Percentiles rank a stretch among this genome's conserved stretches.
Conservation (phyloP, 2,888 invertebrate species). For the Pasiphila rectangulata region DNA sequence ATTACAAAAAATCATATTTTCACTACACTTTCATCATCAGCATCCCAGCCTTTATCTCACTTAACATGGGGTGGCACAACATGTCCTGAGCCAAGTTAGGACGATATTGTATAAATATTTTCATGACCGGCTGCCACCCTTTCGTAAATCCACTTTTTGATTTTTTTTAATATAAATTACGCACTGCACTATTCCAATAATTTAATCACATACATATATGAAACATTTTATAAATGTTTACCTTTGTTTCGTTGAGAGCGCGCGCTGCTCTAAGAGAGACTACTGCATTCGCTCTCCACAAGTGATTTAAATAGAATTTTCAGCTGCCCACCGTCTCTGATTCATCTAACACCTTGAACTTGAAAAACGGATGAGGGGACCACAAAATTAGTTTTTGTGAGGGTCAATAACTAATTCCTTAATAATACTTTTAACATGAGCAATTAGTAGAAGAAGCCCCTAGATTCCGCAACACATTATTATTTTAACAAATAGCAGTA, state of each 20-base stretch:
- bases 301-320: slow-evolving; percentile 76
- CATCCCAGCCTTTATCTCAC: no score
- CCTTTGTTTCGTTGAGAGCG: slow-evolving; percentile 69
- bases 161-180: neutral
- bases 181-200: slow-evolving; percentile 2
- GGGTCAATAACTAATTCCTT: neutral
- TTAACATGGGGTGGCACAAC: no score
- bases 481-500: no score
- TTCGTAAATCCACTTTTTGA: no score
- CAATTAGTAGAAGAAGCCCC: no score
- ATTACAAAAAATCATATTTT: no score
- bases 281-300: slow-evolving; percentile 45
- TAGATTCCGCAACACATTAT: no score
- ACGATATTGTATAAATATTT: no score
- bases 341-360: slow-evolving; percentile 75
- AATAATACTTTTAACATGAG: no score
- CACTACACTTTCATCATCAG: no score
- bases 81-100: no score
- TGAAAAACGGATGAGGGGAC: slow-evolving; percentile 41
- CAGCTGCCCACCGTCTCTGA: slow-evolving; percentile 69
- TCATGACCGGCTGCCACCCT: no score
- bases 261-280: slow-evolving; percentile 70
- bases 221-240: slow-evolving; percentile 21
- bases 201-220: neutral
- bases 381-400: slow-evolving; percentile 30